phyloP scores from a whole-genome alignment of 2,888 invertebrate genomes.

The Agapostemon virescens region DNA sequence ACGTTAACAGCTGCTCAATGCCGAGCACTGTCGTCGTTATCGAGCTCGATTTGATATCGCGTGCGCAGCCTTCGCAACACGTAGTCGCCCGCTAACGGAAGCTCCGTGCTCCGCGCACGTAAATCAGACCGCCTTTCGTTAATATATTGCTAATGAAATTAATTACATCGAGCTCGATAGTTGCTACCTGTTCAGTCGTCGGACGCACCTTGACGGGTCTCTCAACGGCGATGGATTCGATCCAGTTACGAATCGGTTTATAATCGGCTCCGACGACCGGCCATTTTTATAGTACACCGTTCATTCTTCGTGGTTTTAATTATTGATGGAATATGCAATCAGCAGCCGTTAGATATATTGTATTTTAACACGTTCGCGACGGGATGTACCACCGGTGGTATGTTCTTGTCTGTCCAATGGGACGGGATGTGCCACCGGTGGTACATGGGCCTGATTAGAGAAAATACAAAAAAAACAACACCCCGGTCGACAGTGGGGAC shows the following conservation, averaged over 20 bases:
- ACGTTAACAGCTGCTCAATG: conserved; percentile 45
- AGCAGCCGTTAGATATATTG: too few species aligned
- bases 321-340: too few species aligned
- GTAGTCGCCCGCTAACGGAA: conserved; percentile 9
- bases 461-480: too few species aligned
- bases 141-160: conserved; percentile 11
- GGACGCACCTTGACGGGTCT: neutral
- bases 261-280: too few species aligned
- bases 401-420: too few species aligned
- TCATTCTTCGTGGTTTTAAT: too few species aligned
- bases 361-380: too few species aligned
- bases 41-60: conserved; percentile 56
- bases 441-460: too few species aligned
- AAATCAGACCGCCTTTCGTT: conserved; percentile 6
- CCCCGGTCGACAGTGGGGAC: too few species aligned
- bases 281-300: too few species aligned
- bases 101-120: conserved; percentile 20
- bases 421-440: too few species aligned
- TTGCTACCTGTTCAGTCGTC: neutral
- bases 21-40: conserved; percentile 62
- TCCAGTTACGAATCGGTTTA: neutral
- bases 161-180: neutral
- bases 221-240: neutral
- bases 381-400: too few species aligned
- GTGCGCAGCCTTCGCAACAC: conserved; percentile 40